Percentiles rank a stretch among this genome's conserved stretches.
Conservation (phyloP, 30 jellyfish, hydroid and myxozoan species). For the Cassiopea xamachana region DNA sequence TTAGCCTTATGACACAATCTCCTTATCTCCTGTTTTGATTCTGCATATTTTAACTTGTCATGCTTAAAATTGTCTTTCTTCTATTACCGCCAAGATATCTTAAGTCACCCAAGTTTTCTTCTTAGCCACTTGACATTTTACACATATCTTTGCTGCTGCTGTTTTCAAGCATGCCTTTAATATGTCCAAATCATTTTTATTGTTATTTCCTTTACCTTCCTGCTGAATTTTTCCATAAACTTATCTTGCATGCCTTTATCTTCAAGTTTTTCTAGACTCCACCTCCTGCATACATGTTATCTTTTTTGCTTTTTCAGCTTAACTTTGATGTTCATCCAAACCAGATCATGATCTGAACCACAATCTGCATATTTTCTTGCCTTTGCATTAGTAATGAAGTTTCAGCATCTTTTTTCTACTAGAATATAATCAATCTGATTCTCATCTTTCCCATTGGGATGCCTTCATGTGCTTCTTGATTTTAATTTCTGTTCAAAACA, state of each 20-base stretch:
- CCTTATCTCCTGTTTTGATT: not conserved
- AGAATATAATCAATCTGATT: no score
- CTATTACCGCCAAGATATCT: not conserved
- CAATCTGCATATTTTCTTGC: no score
- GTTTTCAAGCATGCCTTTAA: not conserved
- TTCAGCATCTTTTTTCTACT: no score
- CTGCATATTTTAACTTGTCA: not conserved
- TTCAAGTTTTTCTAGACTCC: not conserved
- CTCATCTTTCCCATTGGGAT: no score
- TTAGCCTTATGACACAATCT: not conserved
- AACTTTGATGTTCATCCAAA: not conserved
- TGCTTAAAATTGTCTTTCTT: not conserved
- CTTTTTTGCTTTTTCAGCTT: not conserved
- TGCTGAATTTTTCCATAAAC: not conserved
- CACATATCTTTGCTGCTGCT: not conserved
- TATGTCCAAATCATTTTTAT: not conserved
- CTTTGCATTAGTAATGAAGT: no score
- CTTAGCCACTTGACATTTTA: not conserved
- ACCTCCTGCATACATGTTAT: not conserved
- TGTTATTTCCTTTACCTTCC: not conserved
- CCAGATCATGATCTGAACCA: no score
- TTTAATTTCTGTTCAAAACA: no score
- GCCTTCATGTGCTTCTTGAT: no score
- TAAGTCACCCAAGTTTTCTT: not conserved
- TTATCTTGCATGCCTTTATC: not conserved